Base-by-base conservation (phyloP, 2,797 vertebrate species). In the Acridotheres tristis region DNA sequence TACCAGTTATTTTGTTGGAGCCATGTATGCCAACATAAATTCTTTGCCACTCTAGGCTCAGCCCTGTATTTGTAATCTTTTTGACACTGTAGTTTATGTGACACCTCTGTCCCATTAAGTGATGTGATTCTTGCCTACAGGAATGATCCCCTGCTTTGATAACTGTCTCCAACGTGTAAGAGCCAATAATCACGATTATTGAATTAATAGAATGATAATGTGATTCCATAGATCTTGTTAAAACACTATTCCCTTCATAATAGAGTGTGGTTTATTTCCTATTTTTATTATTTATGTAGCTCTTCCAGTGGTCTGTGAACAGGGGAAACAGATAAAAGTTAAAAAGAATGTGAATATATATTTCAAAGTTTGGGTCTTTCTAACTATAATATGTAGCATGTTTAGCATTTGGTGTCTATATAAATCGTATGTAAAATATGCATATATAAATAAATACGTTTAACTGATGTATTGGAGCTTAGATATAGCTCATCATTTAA, bases 171-270 rank as follows among this genome's bases (percentile, higher is more conserved):
- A 42, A 81, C 82, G 88, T 96, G 76, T 93, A 93, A 67, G 65
- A 96, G 88, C 76, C 38, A 38, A 38, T 38, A 38, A 92, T 88
- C 69, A 88, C 81, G 82, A 88, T 92, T 95, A 92, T 94, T 92
- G 87, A 93, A 94, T 75, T 92, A 94, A 91, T 89, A 89, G 47
- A 95, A 95, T 51, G 81, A 77, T 88, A 89, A 89, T 89, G 85
- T 42, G 69, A 72, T 88, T 94, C 68, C 45, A 78, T 94, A 89
- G 38, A 42, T 91, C 66, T 89, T 81, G 40, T 89, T 95, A 84
- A 83, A 93, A 89, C 32, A 66, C 73, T 77, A 48, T 68, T 85
- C 54, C 32, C 58, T 61, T 90, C 42, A n/a, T 90, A 92, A 77
- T 43, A 45, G 77, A 93, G 23, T 75, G 62, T 83, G 48, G 16